Evolutionary conservation across 2,888 invertebrate species (phyloP).

Genomic region (Neelides folsomi): DNA sequence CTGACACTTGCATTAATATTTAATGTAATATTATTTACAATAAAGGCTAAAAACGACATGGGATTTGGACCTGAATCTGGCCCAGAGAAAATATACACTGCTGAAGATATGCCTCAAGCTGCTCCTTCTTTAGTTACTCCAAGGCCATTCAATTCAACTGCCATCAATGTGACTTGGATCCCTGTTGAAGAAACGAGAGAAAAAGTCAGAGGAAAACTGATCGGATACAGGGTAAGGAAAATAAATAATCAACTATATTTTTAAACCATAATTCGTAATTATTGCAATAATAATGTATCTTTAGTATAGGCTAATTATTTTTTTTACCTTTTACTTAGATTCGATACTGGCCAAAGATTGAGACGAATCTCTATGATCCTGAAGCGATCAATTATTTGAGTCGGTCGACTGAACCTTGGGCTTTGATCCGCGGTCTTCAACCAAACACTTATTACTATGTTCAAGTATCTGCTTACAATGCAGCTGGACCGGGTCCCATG

Average conservation of each 20-base stretch:
- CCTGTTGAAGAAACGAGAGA: slow-evolving; percentile 74
- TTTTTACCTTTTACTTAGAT: slow-evolving; percentile 44
- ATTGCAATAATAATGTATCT: neutral
- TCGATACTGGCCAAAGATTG: slow-evolving; percentile 74
- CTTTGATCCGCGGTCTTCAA: slow-evolving; percentile 80
- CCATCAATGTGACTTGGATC: slow-evolving; percentile 80
- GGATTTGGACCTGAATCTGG: slow-evolving; percentile 68
- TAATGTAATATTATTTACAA: slow-evolving; percentile 1
- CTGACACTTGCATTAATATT: no score
- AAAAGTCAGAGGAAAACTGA: slow-evolving; percentile 71
- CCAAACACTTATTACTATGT: slow-evolving; percentile 87
- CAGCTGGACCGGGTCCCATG: slow-evolving; percentile 90
- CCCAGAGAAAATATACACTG: slow-evolving; percentile 61
- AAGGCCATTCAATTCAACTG: slow-evolving; percentile 73
- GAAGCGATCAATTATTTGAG: slow-evolving; percentile 66
- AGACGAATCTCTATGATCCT: slow-evolving; percentile 45
- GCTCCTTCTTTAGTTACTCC: slow-evolving; percentile 72
- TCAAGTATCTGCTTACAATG: slow-evolving; percentile 90
- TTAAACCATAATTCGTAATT: neutral
- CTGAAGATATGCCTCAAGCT: slow-evolving; percentile 83
- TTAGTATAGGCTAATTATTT: neutral
- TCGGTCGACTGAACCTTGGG: slow-evolving; percentile 67
- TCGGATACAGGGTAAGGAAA: slow-evolving; percentile 64
- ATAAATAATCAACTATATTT: neutral
- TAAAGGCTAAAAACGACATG: slow-evolving; percentile 55